Evolutionary conservation across 2,888 invertebrate species (phyloP), one percentile per base, ranked within the genome.

Genomic region (Osedax frankpressi): DNA sequence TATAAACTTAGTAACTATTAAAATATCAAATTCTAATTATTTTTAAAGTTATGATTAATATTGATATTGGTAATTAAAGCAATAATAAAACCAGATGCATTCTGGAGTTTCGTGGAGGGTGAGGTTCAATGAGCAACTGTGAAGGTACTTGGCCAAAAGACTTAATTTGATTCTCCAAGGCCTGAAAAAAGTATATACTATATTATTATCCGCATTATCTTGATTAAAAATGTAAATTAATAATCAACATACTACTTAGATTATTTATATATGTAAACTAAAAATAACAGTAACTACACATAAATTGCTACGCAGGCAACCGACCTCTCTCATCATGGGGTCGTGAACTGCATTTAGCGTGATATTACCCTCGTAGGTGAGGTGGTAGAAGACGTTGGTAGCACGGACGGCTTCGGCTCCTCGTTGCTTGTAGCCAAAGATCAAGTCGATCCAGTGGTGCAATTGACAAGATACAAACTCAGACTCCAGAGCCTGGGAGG

Each of bases 401-500:
- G 97, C 94, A 73, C 97, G 88, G 59, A 97, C 90, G 1, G 97
- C 97, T 86, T 97, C 96, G 0, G 97, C 96, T 63, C 96, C 98
- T 88, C 93, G 89, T 84, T 99, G 98, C 85, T 98, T 99, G 86
- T 98, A 98, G 77, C 98, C 98, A 84, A 99, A 99, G 81, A 98
- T 94, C 78, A 99, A 88, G 86, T 99, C 98, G 80, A 99, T 97
- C 98, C 98, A 99, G 85, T 98, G 97, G 83, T 99, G 97, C 78
- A 99, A 88, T 86, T 99, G 98, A 84, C 98, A 98, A 76, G 96
- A 96, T 25, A 99, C 98, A 83, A 98, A 94, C 86, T 99, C 98
- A 0, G 96, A 97, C 85, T 98, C 98, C 73, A 98, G 87, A 1
- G 97, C 97, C 89, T 90, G 83, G 26, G 78, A 44, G 44, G 44